phyloP scores from a whole-genome alignment of 1,140 invertebrate genomes.

The Hypothenemus hampei region DNA sequence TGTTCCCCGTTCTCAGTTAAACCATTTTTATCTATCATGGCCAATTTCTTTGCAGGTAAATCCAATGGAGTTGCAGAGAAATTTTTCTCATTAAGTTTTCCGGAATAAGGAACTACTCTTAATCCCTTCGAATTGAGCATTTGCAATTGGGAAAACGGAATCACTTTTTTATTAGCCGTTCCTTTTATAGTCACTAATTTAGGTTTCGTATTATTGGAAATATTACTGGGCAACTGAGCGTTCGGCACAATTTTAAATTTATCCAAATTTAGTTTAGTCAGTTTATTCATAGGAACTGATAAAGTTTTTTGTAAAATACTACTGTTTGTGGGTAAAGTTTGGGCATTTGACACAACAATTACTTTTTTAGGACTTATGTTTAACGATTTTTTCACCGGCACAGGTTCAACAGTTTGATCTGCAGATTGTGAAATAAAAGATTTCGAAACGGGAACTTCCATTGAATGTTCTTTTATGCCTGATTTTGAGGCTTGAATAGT shows the following conservation, averaged over 20 bases:
- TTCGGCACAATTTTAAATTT: slow-evolving; percentile 43
- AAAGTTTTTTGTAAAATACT: slow-evolving; percentile 42
- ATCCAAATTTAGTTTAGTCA: slow-evolving; percentile 42
- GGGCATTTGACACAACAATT: slow-evolving; percentile 41
- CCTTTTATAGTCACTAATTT: slow-evolving; percentile 41
- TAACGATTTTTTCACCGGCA: slow-evolving; percentile 11
- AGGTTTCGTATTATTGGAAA: slow-evolving; percentile 33
- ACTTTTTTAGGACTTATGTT: slow-evolving; percentile 39
- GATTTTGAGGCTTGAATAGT: slow-evolving; percentile 18
- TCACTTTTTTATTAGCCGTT: slow-evolving; percentile 38
- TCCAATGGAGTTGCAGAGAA: not conserved
- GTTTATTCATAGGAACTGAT: slow-evolving; percentile 41
- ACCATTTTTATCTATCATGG: not conserved
- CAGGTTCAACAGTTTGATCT: not conserved
- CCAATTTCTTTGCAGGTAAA: not conserved
- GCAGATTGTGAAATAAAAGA: not conserved
- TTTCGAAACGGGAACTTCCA: not conserved
- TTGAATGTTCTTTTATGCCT: slow-evolving; percentile 5
- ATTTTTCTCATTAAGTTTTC: slow-evolving; percentile 36
- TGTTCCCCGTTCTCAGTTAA: slow-evolving; percentile 7
- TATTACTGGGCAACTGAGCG: slow-evolving; percentile 23
- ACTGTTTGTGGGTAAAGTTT: slow-evolving; percentile 35
- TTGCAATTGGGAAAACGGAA: slow-evolving; percentile 40
- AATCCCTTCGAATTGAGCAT: slow-evolving; percentile 40
- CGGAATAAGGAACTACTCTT: slow-evolving; percentile 38